phyloP scores from a whole-genome alignment of 2,797 vertebrate species.

The Capromys pilorides region DNA sequence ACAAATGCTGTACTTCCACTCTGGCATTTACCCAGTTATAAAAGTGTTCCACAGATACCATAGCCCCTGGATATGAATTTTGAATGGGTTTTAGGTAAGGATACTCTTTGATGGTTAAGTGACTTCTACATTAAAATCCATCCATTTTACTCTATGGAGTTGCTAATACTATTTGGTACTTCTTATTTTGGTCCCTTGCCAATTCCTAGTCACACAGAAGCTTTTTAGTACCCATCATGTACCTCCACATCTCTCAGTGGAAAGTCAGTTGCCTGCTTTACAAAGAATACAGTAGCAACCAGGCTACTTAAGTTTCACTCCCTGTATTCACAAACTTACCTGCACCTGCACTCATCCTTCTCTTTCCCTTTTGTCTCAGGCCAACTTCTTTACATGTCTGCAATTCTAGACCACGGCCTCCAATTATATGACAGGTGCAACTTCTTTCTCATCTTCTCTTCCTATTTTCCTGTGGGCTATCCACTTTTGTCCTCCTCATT shows the following conservation, averaged over 20 bases:
- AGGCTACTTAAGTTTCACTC: background rate
- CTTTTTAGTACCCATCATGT: conserved; percentile 21
- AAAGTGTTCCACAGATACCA: conserved; percentile 39
- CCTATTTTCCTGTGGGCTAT: background rate
- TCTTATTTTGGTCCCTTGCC: conserved; percentile 15
- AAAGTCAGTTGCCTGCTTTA: conserved; percentile 11
- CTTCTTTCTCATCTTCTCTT: background rate
- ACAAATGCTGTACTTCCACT: conserved; percentile 39
- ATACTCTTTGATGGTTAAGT: conserved; percentile 43
- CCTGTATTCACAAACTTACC: background rate
- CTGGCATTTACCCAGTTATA: conserved; percentile 64
- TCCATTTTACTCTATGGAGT: background rate
- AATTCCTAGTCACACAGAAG: conserved; percentile 42
- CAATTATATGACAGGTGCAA: background rate
- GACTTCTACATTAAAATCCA: conserved; percentile 19
- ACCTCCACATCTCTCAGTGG: background rate
- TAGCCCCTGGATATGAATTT: conserved; percentile 15
- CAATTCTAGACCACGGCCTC: background rate
- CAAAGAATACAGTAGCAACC: background rate
- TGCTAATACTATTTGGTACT: conserved; percentile 5
- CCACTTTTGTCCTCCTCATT: background rate
- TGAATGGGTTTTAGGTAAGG: conserved; percentile 42
- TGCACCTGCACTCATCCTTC: background rate
- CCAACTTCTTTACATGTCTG: background rate
- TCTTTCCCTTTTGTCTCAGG: conserved; percentile 11